Base-by-base conservation (phyloP, 1,140 invertebrate species). In the Cotesia glomerata region DNA sequence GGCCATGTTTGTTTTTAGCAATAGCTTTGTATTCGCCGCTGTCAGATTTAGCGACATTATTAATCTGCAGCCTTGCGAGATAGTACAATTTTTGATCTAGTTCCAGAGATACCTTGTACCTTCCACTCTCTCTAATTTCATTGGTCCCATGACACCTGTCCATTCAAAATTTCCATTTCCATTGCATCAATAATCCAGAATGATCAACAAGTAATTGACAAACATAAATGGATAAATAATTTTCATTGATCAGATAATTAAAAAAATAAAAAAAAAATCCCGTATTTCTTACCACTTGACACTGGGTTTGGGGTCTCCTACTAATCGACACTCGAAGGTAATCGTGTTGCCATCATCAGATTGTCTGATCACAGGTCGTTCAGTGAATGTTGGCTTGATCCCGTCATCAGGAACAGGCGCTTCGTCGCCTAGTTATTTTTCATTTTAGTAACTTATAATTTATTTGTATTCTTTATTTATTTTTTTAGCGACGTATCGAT, bases 301-400 rank as follows among this genome's bases (percentile, higher is more conserved):
- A 79, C 89, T 92, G 77, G 97, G 97, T 87, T 93, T 94, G 61
- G 97, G 97, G 88, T 98, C 96, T 79, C 95, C 96, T 78, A 96
- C 95, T 82, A 98, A 93, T 89, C 95, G 91, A 89, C 96, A 98
- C 89, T 98, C 96, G 88, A 99, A 97, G 74, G 93, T 93, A 80
- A 99, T 95, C 86, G 93, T 96, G 81, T 91, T 92, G 80, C 95
- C 95, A 89, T 97, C 95, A 77, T 98, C 96, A 74, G 93, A 94
- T 90, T 99, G 97, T 87, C 95, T 92, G 84, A 98, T 99, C 80
- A 95, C 90, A 32, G 97, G 97, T 88, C 97, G 92, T 90, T 98
- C 96, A 76, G 96, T 97, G 89, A 99, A 99, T 72, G 95, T 97
- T 65, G 97, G 97, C 88, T 95, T 95, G 83, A 95, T 94, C 82